Evolutionary conservation across 2,888 invertebrate genomes (phyloP).

Genomic region (Podotricha telesiphe): DNA sequence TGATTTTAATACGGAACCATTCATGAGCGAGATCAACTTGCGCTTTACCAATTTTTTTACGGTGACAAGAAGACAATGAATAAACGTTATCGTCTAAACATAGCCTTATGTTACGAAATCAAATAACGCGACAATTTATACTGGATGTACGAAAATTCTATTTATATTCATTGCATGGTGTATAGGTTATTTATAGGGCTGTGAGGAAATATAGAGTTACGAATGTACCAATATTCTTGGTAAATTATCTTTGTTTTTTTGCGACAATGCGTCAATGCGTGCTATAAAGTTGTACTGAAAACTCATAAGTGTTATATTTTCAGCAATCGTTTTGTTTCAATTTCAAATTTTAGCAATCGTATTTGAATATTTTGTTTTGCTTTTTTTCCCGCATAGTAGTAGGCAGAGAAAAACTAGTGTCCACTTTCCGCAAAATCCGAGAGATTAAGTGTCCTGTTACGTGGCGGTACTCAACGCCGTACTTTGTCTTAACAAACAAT

Average conservation of each 20-base stretch:
- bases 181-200: constrained; percentile 13
- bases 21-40: neutral
- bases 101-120: constrained; percentile 14
- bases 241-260: constrained; percentile 16
- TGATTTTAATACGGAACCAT: too few species aligned
- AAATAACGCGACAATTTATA: constrained; percentile 23
- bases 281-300: neutral
- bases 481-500: too few species aligned
- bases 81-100: constrained; percentile 12
- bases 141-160: constrained; percentile 19
- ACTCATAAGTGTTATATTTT: neutral
- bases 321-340: too few species aligned
- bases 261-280: constrained; percentile 1
- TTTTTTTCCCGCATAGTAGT: too few species aligned
- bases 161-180: constrained; percentile 28
- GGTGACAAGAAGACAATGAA: neutral
- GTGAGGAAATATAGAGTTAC: neutral
- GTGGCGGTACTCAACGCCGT: too few species aligned
- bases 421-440: too few species aligned
- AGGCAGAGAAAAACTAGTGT: too few species aligned
- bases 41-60: neutral
- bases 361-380: too few species aligned
- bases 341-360: neutral
- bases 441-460: too few species aligned
- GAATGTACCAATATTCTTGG: constrained; percentile 6